Evolutionary conservation across 2,113 vertebrate species (phyloP), one percentile per base, ranked within the genome.

Genomic region (Oceanites oceanicus): DNA sequence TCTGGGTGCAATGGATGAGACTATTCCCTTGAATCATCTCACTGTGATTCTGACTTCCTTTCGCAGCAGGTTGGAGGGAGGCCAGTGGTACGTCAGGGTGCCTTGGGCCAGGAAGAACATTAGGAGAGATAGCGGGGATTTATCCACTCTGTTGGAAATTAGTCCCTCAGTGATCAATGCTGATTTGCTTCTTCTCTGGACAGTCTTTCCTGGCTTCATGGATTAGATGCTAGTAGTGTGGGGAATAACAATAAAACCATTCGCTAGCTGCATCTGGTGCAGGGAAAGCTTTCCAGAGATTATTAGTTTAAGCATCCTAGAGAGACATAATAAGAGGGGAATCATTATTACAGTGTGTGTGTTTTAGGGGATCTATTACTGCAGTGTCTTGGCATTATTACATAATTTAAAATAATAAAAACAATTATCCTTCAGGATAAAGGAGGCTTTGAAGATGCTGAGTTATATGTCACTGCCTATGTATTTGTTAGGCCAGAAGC

Each of bases 71-170:
- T 79, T 96, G 94, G 94, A 97, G 81, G 50, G 70, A 95, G 77
- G 94, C 96, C 92, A 95, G 80, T 44, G 74, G 88, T 93, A 97
- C 7, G 7, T 91, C 71, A 86, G 78, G 71, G 65, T 90, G 92
- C 75, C 91, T 93, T 92, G 91, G 91, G 96, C 89, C 95, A 96
- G 92, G 93, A 96, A 94, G 91, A 97, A 90, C 92, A 96, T 97
- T 95, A 97, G 85, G 71, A 95, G 73, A 89, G 71, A 92, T 72
- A 91, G 38, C 17, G 4, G 80, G 86, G 91, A 95, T 95, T 95
- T 92, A 96, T 96, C 84, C 89, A 83, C 89, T 88, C 85, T 80
- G 81, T 62, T 96, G 90, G 71, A 96, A 94, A 96, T 96, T 91
- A 96, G 91, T 94, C 78, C 94, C 81, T 90, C 77, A 70, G 87